A percentile compares a stretch with the other conserved stretches of the same genome.
phyloP scores from a whole-genome alignment of 2,888 invertebrate genomes.

The Mylabris sibirica region DNA sequence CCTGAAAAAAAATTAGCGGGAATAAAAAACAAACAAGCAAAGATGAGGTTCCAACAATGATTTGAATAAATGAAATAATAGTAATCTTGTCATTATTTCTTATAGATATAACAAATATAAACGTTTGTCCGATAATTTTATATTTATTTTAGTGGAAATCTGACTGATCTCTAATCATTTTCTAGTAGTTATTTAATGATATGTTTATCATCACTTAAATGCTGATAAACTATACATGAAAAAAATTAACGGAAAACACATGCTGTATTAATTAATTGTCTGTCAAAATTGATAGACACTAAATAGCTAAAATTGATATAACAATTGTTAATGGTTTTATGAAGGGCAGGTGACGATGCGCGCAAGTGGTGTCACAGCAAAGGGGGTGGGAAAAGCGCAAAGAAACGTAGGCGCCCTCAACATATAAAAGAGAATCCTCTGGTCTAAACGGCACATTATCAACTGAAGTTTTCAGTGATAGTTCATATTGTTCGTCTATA shows the following conservation, averaged over 20 bases:
- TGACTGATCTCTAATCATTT: not conserved
- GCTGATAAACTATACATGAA: not conserved
- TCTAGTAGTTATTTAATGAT: conserved; percentile 14
- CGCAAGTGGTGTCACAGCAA: conserved; percentile 29
- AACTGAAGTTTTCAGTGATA: conserved; percentile 36
- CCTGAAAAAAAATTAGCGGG: not conserved
- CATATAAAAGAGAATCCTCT: conserved; percentile 39
- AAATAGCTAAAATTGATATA: conserved; percentile 19
- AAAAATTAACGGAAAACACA: conserved; percentile 18
- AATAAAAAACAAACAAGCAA: not conserved
- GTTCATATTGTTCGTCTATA: conserved; percentile 22
- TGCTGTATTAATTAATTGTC: conserved; percentile 24
- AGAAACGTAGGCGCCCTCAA: conserved; percentile 37
- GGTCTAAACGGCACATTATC: conserved; percentile 34
- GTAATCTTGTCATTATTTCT: not conserved
- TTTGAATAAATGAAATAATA: not conserved
- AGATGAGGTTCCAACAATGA: not conserved
- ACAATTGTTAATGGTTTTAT: conserved; percentile 26
- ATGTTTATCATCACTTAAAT: conserved; percentile 14
- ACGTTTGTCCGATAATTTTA: not conserved
- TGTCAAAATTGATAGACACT: conserved; percentile 25
- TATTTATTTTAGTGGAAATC: conserved; percentile 1
- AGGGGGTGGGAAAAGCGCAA: conserved; percentile 34
- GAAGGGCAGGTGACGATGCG: conserved; percentile 33
- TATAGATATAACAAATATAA: not conserved